Evolutionary conservation across 2,888 invertebrate genomes (phyloP), one percentile per base, ranked within the genome.

Genomic region (Eupithecia vulgata): DNA sequence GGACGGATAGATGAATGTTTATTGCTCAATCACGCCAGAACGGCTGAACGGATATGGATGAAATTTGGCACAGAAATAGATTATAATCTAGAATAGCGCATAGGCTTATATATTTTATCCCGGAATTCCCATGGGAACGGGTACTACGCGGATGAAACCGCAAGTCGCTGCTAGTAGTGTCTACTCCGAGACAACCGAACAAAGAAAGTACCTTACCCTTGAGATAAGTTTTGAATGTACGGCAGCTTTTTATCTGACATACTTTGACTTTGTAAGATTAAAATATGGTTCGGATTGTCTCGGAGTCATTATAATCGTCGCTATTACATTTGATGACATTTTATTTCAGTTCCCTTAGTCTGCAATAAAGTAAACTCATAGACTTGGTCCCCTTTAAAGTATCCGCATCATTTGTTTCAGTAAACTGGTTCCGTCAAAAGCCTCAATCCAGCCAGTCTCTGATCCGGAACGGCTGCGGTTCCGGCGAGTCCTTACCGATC

Each of bases 341-440:
- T 52, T 21, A 52, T 1, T 52, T 52, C 21, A 52, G 52, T 45
- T 0, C 17, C 0, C n/a, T 45, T 45, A 17, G 45, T 21, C 52
- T n/a, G n/a, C 48, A n/a, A 48, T 8, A n/a, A 48, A 45, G 45
- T 17, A 45, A 17, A n/a, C 0, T 52, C 21, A 10, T 10, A 52
- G 59, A 15, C 30, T 8, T 59, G 15, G 17, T 17, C 17, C 2
- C n/a, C 8, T 0, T 48, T 48, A n/a, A 8, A n/a, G 8, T 17
- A 5, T 17, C 45, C 13, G 0, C 1, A 8, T 34, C 7, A 62
- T 59, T 67, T 68, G 13, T 76, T 76, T 0, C 83, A 94, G 96
- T 96, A 68, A 95, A 95, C 82, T 96, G 96, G 96, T 96, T 96
- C 84, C 95, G 95, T 1, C 95, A 95, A 76, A 94, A 95, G 78